phyloP scores from a whole-genome alignment of 2,113 vertebrate genomes.

The Holacanthus passer region DNA sequence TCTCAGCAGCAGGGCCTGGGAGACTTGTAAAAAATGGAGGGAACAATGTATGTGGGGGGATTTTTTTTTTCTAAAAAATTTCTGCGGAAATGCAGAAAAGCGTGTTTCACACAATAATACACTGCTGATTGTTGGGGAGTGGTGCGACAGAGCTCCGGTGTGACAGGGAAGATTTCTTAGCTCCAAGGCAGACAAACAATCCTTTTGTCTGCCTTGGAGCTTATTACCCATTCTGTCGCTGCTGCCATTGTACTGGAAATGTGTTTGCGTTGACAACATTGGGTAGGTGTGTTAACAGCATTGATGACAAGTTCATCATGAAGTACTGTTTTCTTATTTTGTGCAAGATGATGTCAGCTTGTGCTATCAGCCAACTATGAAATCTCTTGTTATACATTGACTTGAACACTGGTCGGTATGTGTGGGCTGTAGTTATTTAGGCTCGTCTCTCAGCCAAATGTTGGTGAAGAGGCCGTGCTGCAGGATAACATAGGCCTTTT shows the following conservation, averaged over 20 bases:
- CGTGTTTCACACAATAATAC: neutral
- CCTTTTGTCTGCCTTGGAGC: neutral
- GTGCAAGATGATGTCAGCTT: too few species aligned
- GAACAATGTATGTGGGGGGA: neutral
- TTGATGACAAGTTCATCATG: too few species aligned
- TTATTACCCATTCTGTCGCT: neutral
- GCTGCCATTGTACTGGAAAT: neutral
- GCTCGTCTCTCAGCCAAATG: too few species aligned
- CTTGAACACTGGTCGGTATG: too few species aligned
- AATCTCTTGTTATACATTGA: too few species aligned
- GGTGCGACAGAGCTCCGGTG: neutral
- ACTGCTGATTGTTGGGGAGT: neutral
- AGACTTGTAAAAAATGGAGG: neutral
- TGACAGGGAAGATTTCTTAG: conserved; percentile 10
- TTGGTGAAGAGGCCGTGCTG: too few species aligned
- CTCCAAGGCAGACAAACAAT: neutral
- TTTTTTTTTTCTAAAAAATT: neutral
- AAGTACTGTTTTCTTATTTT: too few species aligned
- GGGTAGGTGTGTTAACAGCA: neutral
- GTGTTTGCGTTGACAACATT: neutral
- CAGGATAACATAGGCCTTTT: too few species aligned
- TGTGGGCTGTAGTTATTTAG: too few species aligned
- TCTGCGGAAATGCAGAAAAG: neutral
- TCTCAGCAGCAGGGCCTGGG: conserved; percentile 15
- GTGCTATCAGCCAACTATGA: too few species aligned